A percentile compares a stretch with the other conserved stretches of the same genome.
phyloP scores from a whole-genome alignment of 2,113 vertebrate species.

The Lonchura striata region DNA sequence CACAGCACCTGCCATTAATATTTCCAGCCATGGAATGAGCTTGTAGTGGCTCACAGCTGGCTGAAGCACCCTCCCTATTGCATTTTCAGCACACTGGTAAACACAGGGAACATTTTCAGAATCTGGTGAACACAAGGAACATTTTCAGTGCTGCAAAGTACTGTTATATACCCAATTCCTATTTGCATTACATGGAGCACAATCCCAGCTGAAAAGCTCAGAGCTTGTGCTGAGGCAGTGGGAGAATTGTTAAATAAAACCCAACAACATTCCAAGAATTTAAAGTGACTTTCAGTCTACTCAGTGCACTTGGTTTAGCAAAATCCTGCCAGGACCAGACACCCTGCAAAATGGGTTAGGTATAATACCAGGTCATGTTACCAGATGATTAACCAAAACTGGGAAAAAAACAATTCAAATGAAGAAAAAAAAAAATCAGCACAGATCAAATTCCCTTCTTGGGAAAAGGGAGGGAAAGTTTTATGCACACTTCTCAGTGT shows the following conservation, averaged over 20 bases:
- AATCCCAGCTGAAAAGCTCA: neutral
- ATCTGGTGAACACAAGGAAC: neutral
- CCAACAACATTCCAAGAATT: neutral
- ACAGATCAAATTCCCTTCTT: neutral
- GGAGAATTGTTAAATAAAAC: neutral
- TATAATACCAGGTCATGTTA: neutral
- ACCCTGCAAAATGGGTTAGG: neutral
- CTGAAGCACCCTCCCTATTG: neutral
- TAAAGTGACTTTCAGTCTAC: neutral
- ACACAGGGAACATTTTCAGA: neutral
- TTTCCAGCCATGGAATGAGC: neutral
- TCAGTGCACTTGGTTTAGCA: neutral
- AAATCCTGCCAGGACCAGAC: neutral
- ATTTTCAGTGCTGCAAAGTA: neutral
- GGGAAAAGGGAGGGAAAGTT: neutral
- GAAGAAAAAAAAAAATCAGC: neutral
- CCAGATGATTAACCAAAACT: neutral
- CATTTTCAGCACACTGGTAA: neutral
- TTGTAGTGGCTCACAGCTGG: neutral
- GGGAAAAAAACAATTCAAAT: neutral
- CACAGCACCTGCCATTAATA: neutral
- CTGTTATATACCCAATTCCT: neutral
- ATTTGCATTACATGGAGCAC: neutral
- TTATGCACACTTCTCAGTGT: neutral
- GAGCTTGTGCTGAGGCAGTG: neutral